phyloP scores from a whole-genome alignment of 2,113 vertebrate species.

The Pomatorhinus ruficollis region DNA sequence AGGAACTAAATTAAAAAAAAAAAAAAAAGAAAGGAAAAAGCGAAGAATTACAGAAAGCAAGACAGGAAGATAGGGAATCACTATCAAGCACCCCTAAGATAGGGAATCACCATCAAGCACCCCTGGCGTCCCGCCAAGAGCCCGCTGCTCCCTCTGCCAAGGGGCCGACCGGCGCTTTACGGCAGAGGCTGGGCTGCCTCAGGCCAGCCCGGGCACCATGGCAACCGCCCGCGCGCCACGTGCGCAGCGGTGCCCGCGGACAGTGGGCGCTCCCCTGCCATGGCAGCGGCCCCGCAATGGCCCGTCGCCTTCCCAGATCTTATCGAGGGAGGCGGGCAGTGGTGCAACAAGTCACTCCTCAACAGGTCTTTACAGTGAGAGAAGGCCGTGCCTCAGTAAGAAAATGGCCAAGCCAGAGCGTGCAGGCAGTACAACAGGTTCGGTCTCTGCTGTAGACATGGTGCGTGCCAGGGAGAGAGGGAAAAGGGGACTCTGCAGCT shows the following conservation, averaged over 20 bases:
- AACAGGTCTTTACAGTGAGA: neutral
- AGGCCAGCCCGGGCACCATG: neutral
- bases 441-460: neutral
- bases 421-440: rapidly evolving
- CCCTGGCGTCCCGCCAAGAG: rapidly evolving
- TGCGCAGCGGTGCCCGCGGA: rapidly evolving
- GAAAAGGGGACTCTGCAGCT: neutral
- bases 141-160: rapidly evolving
- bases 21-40: neutral
- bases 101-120: rapidly evolving
- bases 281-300: too few relatives aligned
- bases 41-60: neutral
- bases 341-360: neutral
- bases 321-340: rapidly evolving
- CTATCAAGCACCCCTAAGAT: too few relatives aligned
- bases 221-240: rapidly evolving
- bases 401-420: neutral
- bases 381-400: neutral
- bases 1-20: neutral
- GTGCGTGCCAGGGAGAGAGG: neutral
- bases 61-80: too few relatives aligned
- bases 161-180: neutral
- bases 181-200: rapidly evolving
- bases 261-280: too few relatives aligned
- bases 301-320: too few relatives aligned